Evolutionary conservation across 2,113 vertebrate species (phyloP), one percentile per base, ranked within the genome.

Genomic region (Lynx canadensis): DNA sequence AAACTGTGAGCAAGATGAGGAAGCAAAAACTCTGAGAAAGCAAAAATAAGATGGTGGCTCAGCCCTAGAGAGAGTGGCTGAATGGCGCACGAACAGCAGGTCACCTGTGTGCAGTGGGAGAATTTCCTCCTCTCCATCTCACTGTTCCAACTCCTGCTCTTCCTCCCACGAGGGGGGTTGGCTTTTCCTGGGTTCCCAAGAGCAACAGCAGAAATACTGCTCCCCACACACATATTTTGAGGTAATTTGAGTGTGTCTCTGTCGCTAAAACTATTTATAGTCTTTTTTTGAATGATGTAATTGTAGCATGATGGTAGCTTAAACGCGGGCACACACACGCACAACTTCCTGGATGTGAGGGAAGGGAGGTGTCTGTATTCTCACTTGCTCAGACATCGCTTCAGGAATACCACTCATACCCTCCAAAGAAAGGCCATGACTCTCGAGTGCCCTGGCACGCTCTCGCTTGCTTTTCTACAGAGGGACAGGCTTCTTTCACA

Each of bases 221-320:
- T 93, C 55, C 50, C 71, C 82, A 52, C 4, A 60, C 2, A 38
- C 12, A 21, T 41, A 88, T 88, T n/a, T 12, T 74, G 18, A 60
- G 25, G 21, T 74, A 63, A 92, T 48, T 81, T 55, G 38, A 80
- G 63, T 89, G 41, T 84, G 12, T 83, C 63, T 91, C 79, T 95
- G 73, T 80, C 52, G 5, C 15, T 83, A 57, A 88, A 92, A 57
- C 60, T 79, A 65, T 76, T 60, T 76, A 57, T 68, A 82, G 41
- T 81, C 50, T 97, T 79, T 57, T 69, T 94, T 87, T 84, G 83
- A 95, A 84, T 84, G 78, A 95, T 21, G n/a, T 63, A 23, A 93
- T 60, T 41, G 25, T 84, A 93, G 73, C 52, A n/a, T 45, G 23
- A 68, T 55, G 82, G 27, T 73, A 65, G 85, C n/a, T 83, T 95